Evolutionary conservation across 35 echinoderm and acorn worm genomes (phyloP).

Genomic region (Apostichopus parvimensis): DNA sequence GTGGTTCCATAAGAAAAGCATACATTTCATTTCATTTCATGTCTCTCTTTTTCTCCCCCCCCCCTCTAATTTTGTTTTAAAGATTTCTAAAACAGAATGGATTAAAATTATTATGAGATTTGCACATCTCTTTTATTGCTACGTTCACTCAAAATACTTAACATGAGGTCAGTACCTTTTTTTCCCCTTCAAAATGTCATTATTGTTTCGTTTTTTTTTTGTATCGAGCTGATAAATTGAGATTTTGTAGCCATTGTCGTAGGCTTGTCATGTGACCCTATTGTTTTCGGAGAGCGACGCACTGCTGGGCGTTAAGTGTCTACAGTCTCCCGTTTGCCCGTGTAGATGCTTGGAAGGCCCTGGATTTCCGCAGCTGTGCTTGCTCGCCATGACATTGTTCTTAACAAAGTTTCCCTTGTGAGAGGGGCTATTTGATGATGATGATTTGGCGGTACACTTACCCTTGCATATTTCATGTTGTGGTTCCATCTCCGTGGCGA

Average conservation of each 20-base stretch:
- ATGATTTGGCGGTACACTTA: conserved; percentile 60
- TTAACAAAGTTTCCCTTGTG: conserved; percentile 62
- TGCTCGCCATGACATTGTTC: conserved; percentile 51
- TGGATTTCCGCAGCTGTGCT: conserved; percentile 56
- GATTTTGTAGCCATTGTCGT: conserved; percentile 17
- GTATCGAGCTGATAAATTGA: conserved; percentile 43
- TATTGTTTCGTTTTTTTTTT: conserved; percentile 20
- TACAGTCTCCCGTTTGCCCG: conserved; percentile 45
- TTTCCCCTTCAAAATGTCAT: conserved; percentile 27
- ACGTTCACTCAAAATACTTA: conserved; percentile 48
- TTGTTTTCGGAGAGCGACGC: conserved; percentile 60
- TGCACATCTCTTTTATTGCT: conserved; percentile 61
- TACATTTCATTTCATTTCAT: too few species aligned
- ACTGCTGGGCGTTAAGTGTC: conserved; percentile 54
- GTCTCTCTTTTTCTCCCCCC: too few species aligned
- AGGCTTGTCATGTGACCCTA: conserved; percentile 56
- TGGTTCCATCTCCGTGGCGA: conserved; percentile 55
- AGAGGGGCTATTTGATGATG: conserved; percentile 53
- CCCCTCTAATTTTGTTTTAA: too few species aligned
- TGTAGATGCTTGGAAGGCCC: conserved; percentile 59
- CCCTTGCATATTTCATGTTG: conserved; percentile 56
- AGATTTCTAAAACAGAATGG: conserved; percentile 42
- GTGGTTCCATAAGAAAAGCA: too few species aligned
- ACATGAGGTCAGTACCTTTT: conserved; percentile 11
- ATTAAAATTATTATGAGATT: conserved; percentile 57